Percentiles rank a stretch among this genome's conserved stretches.
phyloP scores from a whole-genome alignment of 2,888 invertebrate species.

The Byasa hedistus region DNA sequence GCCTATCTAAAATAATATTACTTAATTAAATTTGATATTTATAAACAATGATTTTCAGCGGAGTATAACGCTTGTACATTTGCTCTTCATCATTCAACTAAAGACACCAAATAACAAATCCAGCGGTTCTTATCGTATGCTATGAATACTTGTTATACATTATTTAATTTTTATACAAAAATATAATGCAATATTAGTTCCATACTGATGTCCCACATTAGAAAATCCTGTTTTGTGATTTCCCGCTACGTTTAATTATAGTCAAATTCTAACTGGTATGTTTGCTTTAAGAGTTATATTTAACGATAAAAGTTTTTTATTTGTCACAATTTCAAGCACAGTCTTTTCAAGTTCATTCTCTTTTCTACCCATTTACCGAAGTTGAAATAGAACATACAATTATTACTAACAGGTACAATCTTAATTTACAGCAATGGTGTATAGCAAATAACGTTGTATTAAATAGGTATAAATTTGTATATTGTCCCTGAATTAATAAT shows the following conservation, averaged over 20 bases:
- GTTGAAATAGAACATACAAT: background rate
- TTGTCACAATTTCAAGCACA: background rate
- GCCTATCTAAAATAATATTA: constrained; percentile 5
- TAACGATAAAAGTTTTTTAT: background rate
- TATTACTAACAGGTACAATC: constrained; percentile 2
- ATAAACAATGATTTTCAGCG: background rate
- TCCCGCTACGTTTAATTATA: too few relatives aligned
- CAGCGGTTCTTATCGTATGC: too few relatives aligned
- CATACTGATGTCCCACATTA: too few relatives aligned
- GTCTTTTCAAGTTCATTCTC: background rate
- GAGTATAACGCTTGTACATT: too few relatives aligned
- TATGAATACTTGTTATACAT: too few relatives aligned
- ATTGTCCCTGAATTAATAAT: background rate
- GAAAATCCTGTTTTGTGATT: too few relatives aligned
- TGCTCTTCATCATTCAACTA: too few relatives aligned
- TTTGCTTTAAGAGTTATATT: background rate
- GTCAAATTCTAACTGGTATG: background rate
- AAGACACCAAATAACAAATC: too few relatives aligned
- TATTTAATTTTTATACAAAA: too few relatives aligned
- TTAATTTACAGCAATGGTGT: background rate
- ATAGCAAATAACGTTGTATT: background rate
- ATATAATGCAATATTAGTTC: too few relatives aligned
- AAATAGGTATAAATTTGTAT: background rate
- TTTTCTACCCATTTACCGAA: background rate
- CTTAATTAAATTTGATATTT: background rate